These are phyloP conservation scores for Neelides sp. DNA, from an alignment of 1,140 invertebrate species.

Conservation along the genomic window DNA sequence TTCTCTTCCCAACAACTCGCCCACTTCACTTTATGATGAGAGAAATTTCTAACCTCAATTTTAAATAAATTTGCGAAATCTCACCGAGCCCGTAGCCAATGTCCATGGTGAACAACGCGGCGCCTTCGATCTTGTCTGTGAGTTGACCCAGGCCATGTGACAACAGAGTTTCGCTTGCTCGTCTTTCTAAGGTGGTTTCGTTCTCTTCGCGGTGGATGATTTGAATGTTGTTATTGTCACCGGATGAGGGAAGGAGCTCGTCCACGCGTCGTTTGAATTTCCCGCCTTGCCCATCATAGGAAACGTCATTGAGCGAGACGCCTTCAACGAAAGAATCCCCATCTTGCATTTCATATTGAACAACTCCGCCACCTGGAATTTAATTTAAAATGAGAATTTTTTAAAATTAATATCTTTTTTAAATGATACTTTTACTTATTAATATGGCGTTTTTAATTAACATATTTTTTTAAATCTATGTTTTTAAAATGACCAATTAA, in stretches of 20 bases:
- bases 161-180: background rate
- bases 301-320: slow-evolving; percentile 50
- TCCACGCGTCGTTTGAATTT: slow-evolving; percentile 31
- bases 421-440: too few relatives aligned
- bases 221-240: background rate
- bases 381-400: background rate
- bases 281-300: slow-evolving; percentile 53
- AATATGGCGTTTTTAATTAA: too few relatives aligned
- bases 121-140: slow-evolving; percentile 28
- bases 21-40: too few relatives aligned
- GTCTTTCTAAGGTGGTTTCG: too few relatives aligned
- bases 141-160: slow-evolving; percentile 25
- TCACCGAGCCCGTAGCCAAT: slow-evolving; percentile 28
- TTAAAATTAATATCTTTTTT: too few relatives aligned
- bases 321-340: slow-evolving; percentile 42
- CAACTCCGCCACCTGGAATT: slow-evolving; percentile 48
- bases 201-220: too few relatives aligned
- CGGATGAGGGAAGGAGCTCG: too few relatives aligned
- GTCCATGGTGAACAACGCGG: slow-evolving; percentile 28
- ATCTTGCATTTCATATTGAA: slow-evolving; percentile 55
- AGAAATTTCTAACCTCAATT: too few relatives aligned
- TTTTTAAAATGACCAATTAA: too few relatives aligned
- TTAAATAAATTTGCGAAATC: background rate
- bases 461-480: too few relatives aligned
- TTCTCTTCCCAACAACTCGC: too few relatives aligned